phyloP scores from a whole-genome alignment of 1,140 invertebrate species.

The Tribolium castaneum region DNA sequence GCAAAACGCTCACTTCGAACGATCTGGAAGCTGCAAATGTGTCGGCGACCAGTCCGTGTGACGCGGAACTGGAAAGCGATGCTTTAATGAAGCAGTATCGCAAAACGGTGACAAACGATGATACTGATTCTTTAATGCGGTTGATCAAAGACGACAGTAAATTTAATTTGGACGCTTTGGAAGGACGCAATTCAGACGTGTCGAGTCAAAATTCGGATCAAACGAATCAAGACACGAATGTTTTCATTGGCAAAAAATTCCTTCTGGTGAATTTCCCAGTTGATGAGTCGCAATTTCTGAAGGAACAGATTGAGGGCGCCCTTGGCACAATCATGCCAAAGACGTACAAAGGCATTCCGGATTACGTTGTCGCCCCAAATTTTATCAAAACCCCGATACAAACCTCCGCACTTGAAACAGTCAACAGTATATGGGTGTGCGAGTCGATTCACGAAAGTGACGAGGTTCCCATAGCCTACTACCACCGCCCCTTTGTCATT shows the following conservation, averaged over 20 bases:
- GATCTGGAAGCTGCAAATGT: slow-evolving; percentile 14
- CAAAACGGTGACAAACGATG: slow-evolving; percentile 10
- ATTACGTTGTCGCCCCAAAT: slow-evolving; percentile 63
- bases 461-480: slow-evolving; percentile 71
- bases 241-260: not conserved
- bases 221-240: not conserved
- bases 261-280: slow-evolving; percentile 62
- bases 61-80: slow-evolving; percentile 28
- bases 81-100: slow-evolving; percentile 52
- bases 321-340: slow-evolving; percentile 60
- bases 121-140: not conserved
- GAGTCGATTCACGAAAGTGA: slow-evolving; percentile 72
- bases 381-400: slow-evolving; percentile 19
- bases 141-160: not conserved
- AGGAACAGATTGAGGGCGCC: slow-evolving; percentile 46
- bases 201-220: not conserved
- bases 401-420: slow-evolving; percentile 66
- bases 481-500: slow-evolving; percentile 71
- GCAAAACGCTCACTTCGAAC: slow-evolving; percentile 43
- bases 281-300: slow-evolving; percentile 59
- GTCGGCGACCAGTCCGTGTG: not conserved
- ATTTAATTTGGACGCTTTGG: not conserved
- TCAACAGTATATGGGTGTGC: slow-evolving; percentile 71
- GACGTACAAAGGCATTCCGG: slow-evolving; percentile 66
- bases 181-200: not conserved